Evolutionary conservation across 2,797 vertebrate species (phyloP).

Genomic region (Ptychobarbus kaznakovi): DNA sequence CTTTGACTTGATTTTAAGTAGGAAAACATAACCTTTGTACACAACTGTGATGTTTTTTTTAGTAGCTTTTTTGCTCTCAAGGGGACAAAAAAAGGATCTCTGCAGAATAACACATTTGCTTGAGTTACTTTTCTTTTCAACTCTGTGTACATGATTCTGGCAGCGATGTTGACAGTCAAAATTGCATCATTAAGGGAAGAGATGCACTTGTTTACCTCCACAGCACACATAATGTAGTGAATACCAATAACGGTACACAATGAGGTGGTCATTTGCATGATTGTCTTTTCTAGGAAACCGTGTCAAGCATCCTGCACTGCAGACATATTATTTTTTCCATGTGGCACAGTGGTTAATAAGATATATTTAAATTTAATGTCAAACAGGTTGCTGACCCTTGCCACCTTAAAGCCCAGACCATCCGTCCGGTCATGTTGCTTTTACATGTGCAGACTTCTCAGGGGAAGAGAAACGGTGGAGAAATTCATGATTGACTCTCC

Average conservation of each 20-base stretch:
- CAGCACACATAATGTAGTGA: slow-evolving; percentile 9
- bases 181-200: not conserved
- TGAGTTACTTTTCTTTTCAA: not conserved
- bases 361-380: not conserved
- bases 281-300: not conserved
- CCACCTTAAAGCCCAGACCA: no score
- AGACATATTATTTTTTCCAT: not conserved
- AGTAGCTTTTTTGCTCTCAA: not conserved
- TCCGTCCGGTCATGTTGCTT: not conserved
- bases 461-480: not conserved
- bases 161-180: not conserved
- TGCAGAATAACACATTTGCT: no score
- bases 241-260: not conserved
- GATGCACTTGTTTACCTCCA: not conserved
- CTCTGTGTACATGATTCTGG: not conserved
- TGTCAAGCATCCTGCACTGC: not conserved
- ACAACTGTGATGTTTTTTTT: not conserved
- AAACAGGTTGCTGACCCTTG: not conserved
- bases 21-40: not conserved
- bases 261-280: not conserved
- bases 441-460: not conserved
- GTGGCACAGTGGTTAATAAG: not conserved
- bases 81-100: not conserved
- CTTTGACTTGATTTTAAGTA: not conserved
- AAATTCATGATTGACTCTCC: not conserved